These are phyloP conservation scores for Platalea minor DNA, from an alignment of 2,797 vertebrate species.

Conservation along the genomic window DNA sequence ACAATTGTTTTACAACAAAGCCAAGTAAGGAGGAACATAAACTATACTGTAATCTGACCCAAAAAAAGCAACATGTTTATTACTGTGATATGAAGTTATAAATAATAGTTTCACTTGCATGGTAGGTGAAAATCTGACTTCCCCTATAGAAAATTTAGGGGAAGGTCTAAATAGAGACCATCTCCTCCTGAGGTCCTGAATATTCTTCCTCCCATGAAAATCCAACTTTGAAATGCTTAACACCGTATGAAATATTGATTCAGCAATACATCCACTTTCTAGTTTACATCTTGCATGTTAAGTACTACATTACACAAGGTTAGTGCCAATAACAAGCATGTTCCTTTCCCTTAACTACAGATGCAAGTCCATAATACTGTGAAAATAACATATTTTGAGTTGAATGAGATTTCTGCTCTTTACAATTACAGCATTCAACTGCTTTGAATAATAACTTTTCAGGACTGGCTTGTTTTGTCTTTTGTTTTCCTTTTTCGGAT, in stretches of 20 bases:
- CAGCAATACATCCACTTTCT: neutral
- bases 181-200: neutral
- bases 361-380: neutral
- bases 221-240: neutral
- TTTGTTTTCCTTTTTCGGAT: neutral
- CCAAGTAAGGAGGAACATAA: neutral
- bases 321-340: neutral
- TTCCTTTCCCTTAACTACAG: neutral
- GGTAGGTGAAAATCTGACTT: neutral
- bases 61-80: neutral
- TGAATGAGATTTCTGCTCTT: neutral
- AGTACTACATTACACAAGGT: neutral
- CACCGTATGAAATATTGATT: neutral
- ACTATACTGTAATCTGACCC: neutral
- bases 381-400: slow-evolving; percentile 7
- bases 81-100: neutral
- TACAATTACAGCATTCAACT: neutral
- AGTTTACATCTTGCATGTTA: neutral
- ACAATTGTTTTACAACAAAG: accelerated
- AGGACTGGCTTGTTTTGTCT: neutral
- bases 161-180: neutral
- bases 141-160: neutral
- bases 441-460: neutral
- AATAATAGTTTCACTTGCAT: neutral
- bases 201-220: neutral